These are phyloP conservation scores for Dendrolimus punctatus DNA, from an alignment of 1,140 invertebrate species.

Conservation along the genomic window DNA sequence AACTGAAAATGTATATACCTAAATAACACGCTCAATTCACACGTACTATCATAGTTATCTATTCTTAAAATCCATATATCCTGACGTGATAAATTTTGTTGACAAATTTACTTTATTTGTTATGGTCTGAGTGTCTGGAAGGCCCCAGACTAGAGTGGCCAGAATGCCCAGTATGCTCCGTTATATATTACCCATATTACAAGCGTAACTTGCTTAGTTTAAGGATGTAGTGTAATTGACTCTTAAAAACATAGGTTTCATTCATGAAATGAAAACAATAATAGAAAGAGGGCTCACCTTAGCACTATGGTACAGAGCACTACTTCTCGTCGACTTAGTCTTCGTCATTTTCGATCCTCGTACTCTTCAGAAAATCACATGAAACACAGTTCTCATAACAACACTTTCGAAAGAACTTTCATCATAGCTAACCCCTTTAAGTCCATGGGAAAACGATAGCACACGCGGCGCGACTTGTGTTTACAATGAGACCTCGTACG, in stretches of 20 bases:
- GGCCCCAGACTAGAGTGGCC: too few relatives aligned
- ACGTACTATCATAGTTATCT: too few relatives aligned
- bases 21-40: slow-evolving; percentile 16
- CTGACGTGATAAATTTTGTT: too few relatives aligned
- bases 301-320: slow-evolving; percentile 60
- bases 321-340: slow-evolving; percentile 48
- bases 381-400: slow-evolving; percentile 41
- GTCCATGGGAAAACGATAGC: slow-evolving; percentile 26
- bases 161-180: too few relatives aligned
- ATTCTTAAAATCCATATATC: too few relatives aligned
- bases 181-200: too few relatives aligned
- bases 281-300: slow-evolving; percentile 43
- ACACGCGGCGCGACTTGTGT: slow-evolving; percentile 40
- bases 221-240: background rate
- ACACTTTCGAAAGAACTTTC: slow-evolving; percentile 29
- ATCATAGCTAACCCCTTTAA: slow-evolving; percentile 30
- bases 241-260: slow-evolving; percentile 11
- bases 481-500: slow-evolving; percentile 56
- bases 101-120: too few relatives aligned
- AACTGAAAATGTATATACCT: slow-evolving; percentile 14
- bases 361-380: slow-evolving; percentile 33
- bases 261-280: slow-evolving; percentile 11
- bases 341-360: slow-evolving; percentile 46
- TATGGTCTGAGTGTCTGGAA: too few relatives aligned
- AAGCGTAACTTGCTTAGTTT: background rate